These are phyloP conservation scores for Heteromormyrus szaboi DNA, from an alignment of 2,797 vertebrate species.

Conservation along the genomic window DNA sequence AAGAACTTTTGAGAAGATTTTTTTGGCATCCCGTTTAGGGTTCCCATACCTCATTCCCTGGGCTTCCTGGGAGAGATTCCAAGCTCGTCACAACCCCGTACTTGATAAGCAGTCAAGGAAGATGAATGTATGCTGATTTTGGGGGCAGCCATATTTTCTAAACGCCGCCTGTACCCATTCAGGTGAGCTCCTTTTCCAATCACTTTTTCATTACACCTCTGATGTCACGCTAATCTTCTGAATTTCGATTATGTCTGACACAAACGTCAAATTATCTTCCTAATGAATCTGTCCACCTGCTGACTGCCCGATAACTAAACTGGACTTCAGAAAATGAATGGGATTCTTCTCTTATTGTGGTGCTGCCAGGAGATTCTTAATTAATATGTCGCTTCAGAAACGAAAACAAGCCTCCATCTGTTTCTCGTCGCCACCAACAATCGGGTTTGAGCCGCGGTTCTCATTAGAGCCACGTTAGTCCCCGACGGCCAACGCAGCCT, in stretches of 20 bases:
- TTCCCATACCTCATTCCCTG: background rate
- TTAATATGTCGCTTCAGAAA: conserved; percentile 67
- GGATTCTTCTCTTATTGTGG: conserved; percentile 67
- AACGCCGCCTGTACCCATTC: background rate
- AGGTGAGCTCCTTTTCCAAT: background rate
- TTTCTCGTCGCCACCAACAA: conserved; percentile 61
- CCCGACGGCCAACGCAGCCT: background rate
- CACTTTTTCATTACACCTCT: background rate
- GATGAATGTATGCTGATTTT: background rate
- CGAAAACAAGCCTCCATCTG: conserved; percentile 66
- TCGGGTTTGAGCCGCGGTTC: conserved; percentile 42
- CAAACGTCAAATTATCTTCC: conserved; percentile 66
- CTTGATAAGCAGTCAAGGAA: background rate
- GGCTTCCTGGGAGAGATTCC: background rate
- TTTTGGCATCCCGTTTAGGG: background rate
- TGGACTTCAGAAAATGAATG: conserved; percentile 67
- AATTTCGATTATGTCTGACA: conserved; percentile 67
- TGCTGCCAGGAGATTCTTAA: conserved; percentile 64
- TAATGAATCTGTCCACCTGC: conserved; percentile 64
- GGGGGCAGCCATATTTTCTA: background rate
- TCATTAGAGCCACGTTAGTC: background rate
- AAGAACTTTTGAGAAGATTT: background rate
- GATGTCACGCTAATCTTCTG: conserved; percentile 46
- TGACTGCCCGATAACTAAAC: conserved; percentile 60
- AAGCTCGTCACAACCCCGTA: background rate